Evolutionary conservation across 2,797 vertebrate genomes (phyloP).

Genomic region (Pithecia hirsuta): DNA sequence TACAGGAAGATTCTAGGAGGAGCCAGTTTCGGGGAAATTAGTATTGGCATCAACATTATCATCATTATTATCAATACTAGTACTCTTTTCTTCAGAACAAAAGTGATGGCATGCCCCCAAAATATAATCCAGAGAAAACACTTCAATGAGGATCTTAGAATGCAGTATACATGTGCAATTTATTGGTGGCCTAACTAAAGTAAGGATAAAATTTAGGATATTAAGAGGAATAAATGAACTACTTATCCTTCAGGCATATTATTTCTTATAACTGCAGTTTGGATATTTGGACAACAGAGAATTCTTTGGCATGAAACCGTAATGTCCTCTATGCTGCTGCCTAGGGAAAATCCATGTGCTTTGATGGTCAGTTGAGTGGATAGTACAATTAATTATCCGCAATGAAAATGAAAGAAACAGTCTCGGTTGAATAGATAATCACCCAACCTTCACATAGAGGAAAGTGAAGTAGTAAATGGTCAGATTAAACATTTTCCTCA

Average conservation of each 20-base stretch:
- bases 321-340: not conserved
- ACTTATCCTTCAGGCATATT: not conserved
- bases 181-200: slow-evolving; percentile 19
- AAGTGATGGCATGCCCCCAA: not conserved
- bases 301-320: slow-evolving; percentile 8
- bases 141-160: not conserved
- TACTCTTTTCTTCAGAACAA: not conserved
- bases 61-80: not conserved
- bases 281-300: slow-evolving; percentile 49
- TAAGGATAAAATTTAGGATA: not conserved
- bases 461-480: not conserved
- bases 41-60: not conserved
- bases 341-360: not conserved
- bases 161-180: not conserved
- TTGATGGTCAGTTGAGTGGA: not conserved
- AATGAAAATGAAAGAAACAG: slow-evolving; percentile 9
- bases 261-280: slow-evolving; percentile 11
- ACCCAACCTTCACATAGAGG: not conserved
- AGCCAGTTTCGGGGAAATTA: not conserved
- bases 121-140: not conserved
- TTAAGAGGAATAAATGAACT: not conserved
- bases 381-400: slow-evolving; percentile 58
- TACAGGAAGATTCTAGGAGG: not conserved
- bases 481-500: slow-evolving; percentile 46
- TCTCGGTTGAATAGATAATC: slow-evolving; percentile 18